Base-by-base conservation (phyloP, 1,140 invertebrate genomes). In the Hydropsyche tenuis region DNA sequence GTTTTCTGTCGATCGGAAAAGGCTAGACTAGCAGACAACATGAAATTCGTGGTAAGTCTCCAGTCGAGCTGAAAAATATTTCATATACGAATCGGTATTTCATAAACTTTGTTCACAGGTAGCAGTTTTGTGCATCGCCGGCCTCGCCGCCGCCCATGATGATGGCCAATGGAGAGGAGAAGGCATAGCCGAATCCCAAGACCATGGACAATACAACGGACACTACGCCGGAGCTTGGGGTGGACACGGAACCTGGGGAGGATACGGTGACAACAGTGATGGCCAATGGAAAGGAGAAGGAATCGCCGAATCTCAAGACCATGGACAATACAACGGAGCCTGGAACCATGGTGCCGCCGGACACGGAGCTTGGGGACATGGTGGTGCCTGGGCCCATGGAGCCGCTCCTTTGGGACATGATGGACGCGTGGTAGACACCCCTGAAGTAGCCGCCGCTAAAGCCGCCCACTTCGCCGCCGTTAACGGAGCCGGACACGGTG, bases 251-350 rank as follows among this genome's bases (percentile, higher is more conserved):
- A 23, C 22, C 11, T 60, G 56, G 56, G 56, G 18, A 4, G 65
- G 64, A 4, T 63, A 63, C 23, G 63, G 63, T 16, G 65, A 14
- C 23, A 12, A 56, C 25, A 14, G 56, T 18, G 68, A 72, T 23
- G 69, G 69, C 11, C 53, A 62, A 43, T 63, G 69, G 69, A 62
- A 46, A n/a, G 68, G 68, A 30, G 68, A 70, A 60, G 68, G 68
- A 11, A 4, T 70, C 46, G 48, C 51, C n/a, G 68, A 70, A 70
- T 70, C 68, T 42, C 56, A 62, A 62, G 69, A 72, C 25, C 37
- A 72, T 63, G 69, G 69, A 43, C 22, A 42, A 16, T 69, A 46
- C 9, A n/a, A 69, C 23, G 20, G 60, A 23, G 56, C 22, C 1
- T 60, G 56, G 56, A 23, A 30, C 42, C 42, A 45, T 11, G 45